Base-by-base conservation (phyloP, 92 coral and sea anemone genomes). In the Porites evermanni region DNA sequence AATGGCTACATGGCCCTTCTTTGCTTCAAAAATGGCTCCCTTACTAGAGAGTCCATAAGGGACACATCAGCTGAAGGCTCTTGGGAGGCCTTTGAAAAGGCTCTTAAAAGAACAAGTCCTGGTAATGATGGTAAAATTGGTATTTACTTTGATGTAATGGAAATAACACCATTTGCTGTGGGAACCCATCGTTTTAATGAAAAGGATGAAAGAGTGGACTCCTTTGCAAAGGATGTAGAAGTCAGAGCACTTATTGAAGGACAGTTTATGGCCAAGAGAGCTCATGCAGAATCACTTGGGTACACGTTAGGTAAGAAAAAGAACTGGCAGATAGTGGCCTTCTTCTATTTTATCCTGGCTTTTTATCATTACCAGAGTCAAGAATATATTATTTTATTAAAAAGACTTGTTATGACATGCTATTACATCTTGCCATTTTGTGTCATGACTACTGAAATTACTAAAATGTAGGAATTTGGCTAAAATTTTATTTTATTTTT, bases 91-190 rank as follows among this genome's bases (percentile, higher is more conserved):
- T 97, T 97, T 85, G 79, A 93, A 18, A 54, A 90, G 75, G 90
- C 97, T 61, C 89, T 97, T 10, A 79, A 82, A 85, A 78, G 83
- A 5, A 93, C 93, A 54, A 67, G 89, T n/a, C 95, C 98, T 60
- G 99, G 99, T 23, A 97, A 97, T 77, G 73, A 90, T 91, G 99
- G 98, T 53, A 95, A 97, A 86, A 95, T 97, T 88, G 99, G 99
- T 2, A 93, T 97, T 23, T 95, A 97, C 85, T 97, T 97, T 84
- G 92, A 93, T 17, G 94, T 87, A 70, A 95, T 92, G 65, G 99
- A 97, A 83, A 97, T 97, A 72, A 95, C 95, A 4, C 99, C 99
- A 2, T 95, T 95, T 92, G 99, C 99, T 47, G 94, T 86, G 29
- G 99, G 99, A 56, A 83, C 88, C 21, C 92, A 97, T 79, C 91